Evolutionary conservation across 2,797 vertebrate species (phyloP), one percentile per base, ranked within the genome.

Genomic region (Rousettus madagascariensis): DNA sequence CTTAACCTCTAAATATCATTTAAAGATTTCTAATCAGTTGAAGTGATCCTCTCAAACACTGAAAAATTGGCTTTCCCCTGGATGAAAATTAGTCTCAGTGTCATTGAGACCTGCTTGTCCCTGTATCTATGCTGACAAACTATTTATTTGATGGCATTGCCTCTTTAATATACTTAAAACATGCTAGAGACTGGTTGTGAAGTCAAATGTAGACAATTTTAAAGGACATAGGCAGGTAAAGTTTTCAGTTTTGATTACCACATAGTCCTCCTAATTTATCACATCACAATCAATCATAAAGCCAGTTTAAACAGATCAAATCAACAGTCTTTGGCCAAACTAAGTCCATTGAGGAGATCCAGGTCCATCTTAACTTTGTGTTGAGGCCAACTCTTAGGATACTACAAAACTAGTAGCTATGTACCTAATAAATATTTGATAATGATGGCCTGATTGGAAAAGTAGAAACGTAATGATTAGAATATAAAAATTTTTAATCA

Each of bases 11-110:
- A 85, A 85, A 65, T 86, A 75, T 61, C 46, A 43, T 65, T 30
- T 61, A 69, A 61, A 86, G 36, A 88, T 89, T 95, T 91, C 49
- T 77, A 57, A 94, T 77, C 55, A 72, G 75, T 83, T 53, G 43
- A 75, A 84, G 26, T 79, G 43, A 94, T 85, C 19, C 9, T 77
- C n/a, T 82, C 57, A 92, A 94, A 92, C 51, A 78, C 3, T 57
- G n/a, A 92, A 95, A 92, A 91, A 9, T 57, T 20, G 90, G 8
- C n/a, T 61, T 65, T 91, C 4, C 36, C 15, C 30, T 68, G 36
- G 13, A 90, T 53, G 28, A 88, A 68, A 68, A 71, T 89, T 46
- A 71, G 30, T 68, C 38, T 24, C 38, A 38, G 0, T 46, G n/a
- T 66, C 43, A 82, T 26, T 91, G 30, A 91, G 22, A 75, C 24